phyloP scores from a whole-genome alignment of 2,888 invertebrate species.

The Spilosoma lubricipeda region DNA sequence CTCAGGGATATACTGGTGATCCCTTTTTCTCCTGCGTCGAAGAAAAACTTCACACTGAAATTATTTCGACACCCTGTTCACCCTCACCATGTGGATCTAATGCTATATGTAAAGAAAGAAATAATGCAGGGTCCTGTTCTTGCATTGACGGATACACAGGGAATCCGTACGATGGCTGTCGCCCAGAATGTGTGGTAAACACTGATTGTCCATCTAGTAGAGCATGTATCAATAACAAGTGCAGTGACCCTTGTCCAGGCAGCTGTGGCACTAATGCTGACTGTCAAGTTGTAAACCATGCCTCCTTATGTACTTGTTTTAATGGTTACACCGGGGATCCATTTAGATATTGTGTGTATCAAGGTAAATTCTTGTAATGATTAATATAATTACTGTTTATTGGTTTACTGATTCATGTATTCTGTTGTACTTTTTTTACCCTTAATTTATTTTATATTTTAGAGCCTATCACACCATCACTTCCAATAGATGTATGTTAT shows the following conservation, averaged over 20 bases:
- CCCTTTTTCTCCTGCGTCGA: slow-evolving; percentile 89
- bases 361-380: slow-evolving; percentile 64
- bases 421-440: neutral
- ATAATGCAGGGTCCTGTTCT: slow-evolving; percentile 88
- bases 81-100: slow-evolving; percentile 89
- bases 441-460: slow-evolving; percentile 57
- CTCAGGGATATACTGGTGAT: slow-evolving; percentile 90
- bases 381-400: neutral
- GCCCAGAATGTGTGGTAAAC: slow-evolving; percentile 91
- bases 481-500: slow-evolving; percentile 88
- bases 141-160: slow-evolving; percentile 91
- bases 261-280: slow-evolving; percentile 91
- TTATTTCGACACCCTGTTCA: slow-evolving; percentile 84
- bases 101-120: slow-evolving; percentile 87
- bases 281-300: slow-evolving; percentile 91
- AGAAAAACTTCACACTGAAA: slow-evolving; percentile 68
- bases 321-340: slow-evolving; percentile 91
- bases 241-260: slow-evolving; percentile 92
- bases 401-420: neutral
- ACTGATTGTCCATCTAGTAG: slow-evolving; percentile 90
- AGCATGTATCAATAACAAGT: slow-evolving; percentile 90
- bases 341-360: slow-evolving; percentile 88
- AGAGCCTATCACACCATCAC: slow-evolving; percentile 81
- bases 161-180: slow-evolving; percentile 92
- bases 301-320: slow-evolving; percentile 89